phyloP scores from a whole-genome alignment of 37 sponge, comb jelly and placozoan genomes.

The Cliona cf. orientalis region DNA sequence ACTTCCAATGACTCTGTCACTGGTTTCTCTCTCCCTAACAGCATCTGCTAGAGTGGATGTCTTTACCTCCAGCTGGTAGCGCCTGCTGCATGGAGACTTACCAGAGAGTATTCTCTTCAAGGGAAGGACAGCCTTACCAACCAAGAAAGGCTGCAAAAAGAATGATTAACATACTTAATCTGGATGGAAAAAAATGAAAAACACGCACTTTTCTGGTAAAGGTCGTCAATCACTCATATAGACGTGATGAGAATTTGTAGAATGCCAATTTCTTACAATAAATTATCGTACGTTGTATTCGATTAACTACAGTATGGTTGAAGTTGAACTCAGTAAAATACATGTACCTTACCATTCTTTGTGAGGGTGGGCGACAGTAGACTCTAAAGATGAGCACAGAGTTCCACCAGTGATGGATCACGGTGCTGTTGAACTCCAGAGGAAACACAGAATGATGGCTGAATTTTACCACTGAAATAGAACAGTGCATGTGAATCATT shows the following conservation, averaged over 20 bases:
- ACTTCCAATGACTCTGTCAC: constrained; percentile 23
- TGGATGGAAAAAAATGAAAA: neutral
- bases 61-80: constrained; percentile 13
- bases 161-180: neutral
- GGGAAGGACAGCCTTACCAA: constrained; percentile 51
- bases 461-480: constrained; percentile 56
- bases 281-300: too few species aligned
- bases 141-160: constrained; percentile 37
- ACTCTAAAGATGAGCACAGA: constrained; percentile 54
- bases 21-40: neutral
- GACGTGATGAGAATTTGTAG: too few species aligned
- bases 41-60: constrained; percentile 8
- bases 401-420: constrained; percentile 61
- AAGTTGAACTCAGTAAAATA: too few species aligned
- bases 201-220: too few species aligned
- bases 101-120: constrained; percentile 16
- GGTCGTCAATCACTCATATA: neutral
- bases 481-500: neutral
- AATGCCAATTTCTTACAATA: too few species aligned
- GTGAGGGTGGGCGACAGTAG: constrained; percentile 36
- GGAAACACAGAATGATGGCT: constrained; percentile 73
- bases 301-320: too few species aligned
- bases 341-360: constrained; percentile 40
- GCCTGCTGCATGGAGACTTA: too few species aligned
- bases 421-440: constrained; percentile 37